Conservation (phyloP, 37 sponge, comb jelly and placozoan genomes). For the Beroe ovata region DNA sequence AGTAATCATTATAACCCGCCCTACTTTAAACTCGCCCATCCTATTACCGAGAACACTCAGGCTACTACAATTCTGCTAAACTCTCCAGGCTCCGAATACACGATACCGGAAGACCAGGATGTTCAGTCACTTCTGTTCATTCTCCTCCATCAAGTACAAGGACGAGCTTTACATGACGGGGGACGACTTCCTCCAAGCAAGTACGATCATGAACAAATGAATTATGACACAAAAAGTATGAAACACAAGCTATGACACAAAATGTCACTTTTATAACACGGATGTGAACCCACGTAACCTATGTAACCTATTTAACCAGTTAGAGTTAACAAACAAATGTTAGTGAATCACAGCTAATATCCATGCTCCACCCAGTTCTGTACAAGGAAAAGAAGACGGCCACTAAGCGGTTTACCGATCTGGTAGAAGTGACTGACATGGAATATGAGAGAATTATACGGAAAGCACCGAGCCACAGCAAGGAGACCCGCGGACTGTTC, state of each 20-base stretch:
- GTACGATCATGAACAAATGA: too few species aligned
- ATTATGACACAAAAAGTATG: too few species aligned
- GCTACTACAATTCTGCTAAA: too few species aligned
- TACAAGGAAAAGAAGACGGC: not conserved
- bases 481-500: constrained; percentile 9
- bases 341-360: not conserved
- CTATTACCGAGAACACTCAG: too few species aligned
- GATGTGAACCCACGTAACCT: too few species aligned
- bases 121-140: constrained; percentile 63
- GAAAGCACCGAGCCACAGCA: not conserved
- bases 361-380: constrained; percentile 7
- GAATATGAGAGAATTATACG: constrained; percentile 2
- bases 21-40: too few species aligned
- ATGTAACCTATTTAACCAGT: too few species aligned
- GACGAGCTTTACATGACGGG: constrained; percentile 56
- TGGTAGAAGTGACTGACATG: not conserved
- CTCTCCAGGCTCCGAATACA: not conserved
- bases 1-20: too few species aligned
- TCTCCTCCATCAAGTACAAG: constrained; percentile 38
- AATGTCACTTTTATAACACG: too few species aligned
- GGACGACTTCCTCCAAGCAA: constrained; percentile 34
- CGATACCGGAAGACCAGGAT: constrained; percentile 23
- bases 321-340: too few species aligned
- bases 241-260: too few species aligned
- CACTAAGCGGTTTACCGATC: not conserved